These are phyloP conservation scores for Malacoraja senta DNA, from an alignment of 2,797 vertebrate genomes.

Conservation along the genomic window DNA sequence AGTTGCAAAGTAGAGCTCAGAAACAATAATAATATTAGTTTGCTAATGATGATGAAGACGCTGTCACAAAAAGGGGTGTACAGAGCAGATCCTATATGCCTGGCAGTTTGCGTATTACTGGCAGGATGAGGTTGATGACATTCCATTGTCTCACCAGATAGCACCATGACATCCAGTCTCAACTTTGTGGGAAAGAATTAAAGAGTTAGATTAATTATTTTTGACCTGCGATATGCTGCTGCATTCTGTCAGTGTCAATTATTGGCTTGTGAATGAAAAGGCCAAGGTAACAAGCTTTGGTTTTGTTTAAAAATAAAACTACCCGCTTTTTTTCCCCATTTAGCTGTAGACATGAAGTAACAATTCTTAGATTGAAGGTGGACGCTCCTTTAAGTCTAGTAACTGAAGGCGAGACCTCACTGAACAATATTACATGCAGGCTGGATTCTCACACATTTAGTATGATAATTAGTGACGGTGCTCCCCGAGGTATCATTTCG, in stretches of 20 bases:
- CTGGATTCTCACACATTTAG: constrained; percentile 16
- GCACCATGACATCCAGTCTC: constrained; percentile 24
- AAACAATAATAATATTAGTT: constrained; percentile 16
- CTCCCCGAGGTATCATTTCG: background rate
- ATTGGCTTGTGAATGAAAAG: constrained; percentile 15
- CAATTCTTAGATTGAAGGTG: background rate
- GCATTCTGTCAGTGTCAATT: constrained; percentile 27
- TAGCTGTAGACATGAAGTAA: background rate
- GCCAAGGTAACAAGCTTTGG: background rate
- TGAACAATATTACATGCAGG: background rate
- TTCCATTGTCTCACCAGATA: constrained; percentile 26
- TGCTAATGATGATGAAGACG: constrained; percentile 34
- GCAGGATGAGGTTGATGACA: constrained; percentile 3
- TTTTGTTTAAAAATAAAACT: background rate
- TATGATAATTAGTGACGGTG: constrained; percentile 23
- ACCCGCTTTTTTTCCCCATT: background rate
- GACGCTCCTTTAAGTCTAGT: background rate
- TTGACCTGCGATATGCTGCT: constrained; percentile 20
- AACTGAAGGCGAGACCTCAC: background rate
- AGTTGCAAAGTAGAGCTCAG: background rate
- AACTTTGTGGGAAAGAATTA: constrained; percentile 37
- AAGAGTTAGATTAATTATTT: constrained; percentile 32
- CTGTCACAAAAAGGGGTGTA: background rate
- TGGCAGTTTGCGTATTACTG: constrained; percentile 3
- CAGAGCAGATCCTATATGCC: background rate